Conservation (phyloP, 2,888 invertebrate species). For the Plemyria rubiginata region DNA sequence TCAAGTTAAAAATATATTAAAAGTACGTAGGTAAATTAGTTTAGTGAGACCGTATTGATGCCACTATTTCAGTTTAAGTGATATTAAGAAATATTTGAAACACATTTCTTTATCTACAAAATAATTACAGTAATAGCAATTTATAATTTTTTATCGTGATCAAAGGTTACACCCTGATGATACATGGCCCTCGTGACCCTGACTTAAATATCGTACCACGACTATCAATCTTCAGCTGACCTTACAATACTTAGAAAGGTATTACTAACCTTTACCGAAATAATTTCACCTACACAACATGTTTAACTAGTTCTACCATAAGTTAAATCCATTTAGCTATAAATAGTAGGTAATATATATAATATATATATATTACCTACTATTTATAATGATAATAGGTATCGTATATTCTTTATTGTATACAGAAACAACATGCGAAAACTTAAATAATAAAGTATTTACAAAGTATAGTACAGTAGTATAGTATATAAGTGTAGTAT, state of each 20-base stretch:
- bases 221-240: constrained; percentile 53
- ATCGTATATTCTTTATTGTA: too few relatives aligned
- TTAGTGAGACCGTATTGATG: too few relatives aligned
- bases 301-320: constrained; percentile 37
- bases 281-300: constrained; percentile 62
- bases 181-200: constrained; percentile 44
- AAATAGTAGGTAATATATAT: constrained; percentile 30
- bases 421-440: too few relatives aligned
- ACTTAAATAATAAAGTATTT: too few relatives aligned
- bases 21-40: not conserved
- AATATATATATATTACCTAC: too few relatives aligned
- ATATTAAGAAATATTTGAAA: not conserved
- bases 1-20: constrained; percentile 10
- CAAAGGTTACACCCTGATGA: constrained; percentile 28
- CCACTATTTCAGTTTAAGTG: not conserved
- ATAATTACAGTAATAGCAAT: constrained; percentile 4
- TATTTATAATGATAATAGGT: too few relatives aligned
- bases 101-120: not conserved
- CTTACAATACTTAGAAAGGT: constrained; percentile 67
- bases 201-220: constrained; percentile 50
- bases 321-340: constrained; percentile 36
- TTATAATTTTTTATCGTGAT: constrained; percentile 21
- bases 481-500: too few relatives aligned
- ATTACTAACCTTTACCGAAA: constrained; percentile 60
- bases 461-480: too few relatives aligned